Percentiles rank a stretch among this genome's conserved stretches.
These are phyloP conservation scores for Megaceryle alcyon DNA, from an alignment of 2,797 vertebrate genomes.

Conservation along the genomic window DNA sequence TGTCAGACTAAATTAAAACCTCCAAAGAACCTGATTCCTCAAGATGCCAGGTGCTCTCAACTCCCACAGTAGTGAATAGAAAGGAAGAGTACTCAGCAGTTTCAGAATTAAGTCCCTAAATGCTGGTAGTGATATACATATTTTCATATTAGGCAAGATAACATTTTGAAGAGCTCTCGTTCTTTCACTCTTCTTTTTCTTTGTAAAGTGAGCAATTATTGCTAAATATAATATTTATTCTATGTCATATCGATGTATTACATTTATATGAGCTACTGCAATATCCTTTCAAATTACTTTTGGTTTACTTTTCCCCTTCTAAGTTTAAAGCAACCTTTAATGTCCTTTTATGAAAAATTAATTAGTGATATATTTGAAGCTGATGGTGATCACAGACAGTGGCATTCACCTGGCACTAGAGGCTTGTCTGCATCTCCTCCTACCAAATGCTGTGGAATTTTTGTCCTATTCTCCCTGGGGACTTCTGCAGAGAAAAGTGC, in stretches of 20 bases:
- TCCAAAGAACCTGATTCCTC: conserved; percentile 19
- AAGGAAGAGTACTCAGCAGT: conserved; percentile 24
- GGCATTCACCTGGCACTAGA: background rate
- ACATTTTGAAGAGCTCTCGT: background rate
- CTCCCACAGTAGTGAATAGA: conserved; percentile 37
- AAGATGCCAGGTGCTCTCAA: conserved; percentile 46
- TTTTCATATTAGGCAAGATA: background rate
- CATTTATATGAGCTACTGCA: background rate
- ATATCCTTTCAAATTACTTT: background rate
- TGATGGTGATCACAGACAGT: background rate
- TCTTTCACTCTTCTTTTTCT: background rate
- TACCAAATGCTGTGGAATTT: background rate
- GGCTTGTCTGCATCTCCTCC: background rate
- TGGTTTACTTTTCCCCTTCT: background rate
- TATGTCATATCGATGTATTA: background rate
- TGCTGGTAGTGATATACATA: background rate
- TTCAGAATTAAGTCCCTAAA: conserved; percentile 22
- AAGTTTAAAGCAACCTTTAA: background rate
- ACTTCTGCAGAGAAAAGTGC: background rate
- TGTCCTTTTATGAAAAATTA: background rate
- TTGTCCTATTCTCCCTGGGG: background rate
- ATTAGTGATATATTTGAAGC: background rate
- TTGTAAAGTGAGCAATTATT: background rate
- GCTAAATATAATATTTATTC: background rate
- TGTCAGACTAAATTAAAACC: conserved; percentile 67